phyloP scores from a whole-genome alignment of 2,888 invertebrate genomes.

The Apotomis betuletana region DNA sequence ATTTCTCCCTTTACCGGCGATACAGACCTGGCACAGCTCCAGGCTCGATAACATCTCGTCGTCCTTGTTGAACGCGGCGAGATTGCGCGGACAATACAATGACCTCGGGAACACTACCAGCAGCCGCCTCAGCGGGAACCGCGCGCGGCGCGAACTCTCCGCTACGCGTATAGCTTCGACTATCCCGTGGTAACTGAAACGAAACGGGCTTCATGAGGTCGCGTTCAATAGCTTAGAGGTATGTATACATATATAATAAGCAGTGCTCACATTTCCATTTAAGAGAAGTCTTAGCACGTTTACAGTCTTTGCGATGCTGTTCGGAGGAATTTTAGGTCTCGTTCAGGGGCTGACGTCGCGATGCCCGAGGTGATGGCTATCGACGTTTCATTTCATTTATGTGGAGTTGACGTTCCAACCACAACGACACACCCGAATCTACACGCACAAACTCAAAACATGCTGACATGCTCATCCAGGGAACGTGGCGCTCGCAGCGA shows the following conservation, averaged over 20 bases:
- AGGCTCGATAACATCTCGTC: constrained; percentile 59
- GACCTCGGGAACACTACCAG: constrained; percentile 85
- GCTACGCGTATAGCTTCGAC: constrained; percentile 7
- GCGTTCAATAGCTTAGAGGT: not conserved
- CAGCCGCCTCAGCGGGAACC: constrained; percentile 82
- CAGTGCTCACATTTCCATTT: not conserved
- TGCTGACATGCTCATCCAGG: no score
- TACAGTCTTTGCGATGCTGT: no score
- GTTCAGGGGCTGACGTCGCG: no score
- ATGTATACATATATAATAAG: not conserved
- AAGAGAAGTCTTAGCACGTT: no score
- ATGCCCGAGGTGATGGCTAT: no score
- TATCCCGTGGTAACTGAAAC: constrained; percentile 18
- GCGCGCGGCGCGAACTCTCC: constrained; percentile 77
- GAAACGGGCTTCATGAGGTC: not conserved
- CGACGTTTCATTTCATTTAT: no score
- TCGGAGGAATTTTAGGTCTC: no score
- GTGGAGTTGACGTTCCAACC: no score
- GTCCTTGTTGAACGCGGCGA: constrained; percentile 70
- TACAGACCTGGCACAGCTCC: constrained; percentile 74
- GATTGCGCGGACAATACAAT: constrained; percentile 81
- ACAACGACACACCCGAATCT: no score
- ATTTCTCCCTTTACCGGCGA: no score
- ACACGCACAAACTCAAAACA: no score
- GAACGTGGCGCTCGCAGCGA: no score